A percentile compares a stretch with the other conserved stretches of the same genome.
Conservation (phyloP, 1,140 invertebrate genomes). For the Cotesia chilonis region DNA sequence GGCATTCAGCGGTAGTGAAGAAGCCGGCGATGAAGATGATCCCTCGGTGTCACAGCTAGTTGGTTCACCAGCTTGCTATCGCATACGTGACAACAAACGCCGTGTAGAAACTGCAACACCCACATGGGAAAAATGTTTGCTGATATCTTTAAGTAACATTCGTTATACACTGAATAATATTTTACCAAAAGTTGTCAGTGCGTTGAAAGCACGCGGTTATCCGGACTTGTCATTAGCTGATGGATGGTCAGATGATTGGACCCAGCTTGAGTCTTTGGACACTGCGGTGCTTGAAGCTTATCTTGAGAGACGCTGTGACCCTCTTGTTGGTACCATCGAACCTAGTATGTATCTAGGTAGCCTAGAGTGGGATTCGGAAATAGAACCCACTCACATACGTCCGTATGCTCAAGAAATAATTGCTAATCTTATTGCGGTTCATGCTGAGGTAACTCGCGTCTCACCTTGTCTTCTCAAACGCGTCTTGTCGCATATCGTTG, state of each 20-base stretch:
- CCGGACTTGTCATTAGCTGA: constrained; percentile 57
- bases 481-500: constrained; percentile 86
- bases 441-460: constrained; percentile 88
- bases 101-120: constrained; percentile 51
- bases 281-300: constrained; percentile 82
- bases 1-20: constrained; percentile 71
- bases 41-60: constrained; percentile 72
- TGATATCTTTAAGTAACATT: constrained; percentile 91
- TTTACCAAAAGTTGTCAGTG: constrained; percentile 74
- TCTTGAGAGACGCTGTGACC: constrained; percentile 92
- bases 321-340: constrained; percentile 91
- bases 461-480: constrained; percentile 78
- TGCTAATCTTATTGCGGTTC: constrained; percentile 90
- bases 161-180: constrained; percentile 81
- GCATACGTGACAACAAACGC: constrained; percentile 55
- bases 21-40: constrained; percentile 68
- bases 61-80: constrained; percentile 69
- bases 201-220: constrained; percentile 56
- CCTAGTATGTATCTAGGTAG: constrained; percentile 92
- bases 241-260: constrained; percentile 61
- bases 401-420: constrained; percentile 94
- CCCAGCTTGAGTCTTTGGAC: constrained; percentile 72
- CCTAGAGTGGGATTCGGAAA: constrained; percentile 85
- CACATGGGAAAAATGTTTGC: constrained; percentile 80
- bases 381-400: constrained; percentile 78